These are phyloP conservation scores for Arctia plantaginis DNA, from an alignment of 2,888 invertebrate species.

Conservation along the genomic window DNA sequence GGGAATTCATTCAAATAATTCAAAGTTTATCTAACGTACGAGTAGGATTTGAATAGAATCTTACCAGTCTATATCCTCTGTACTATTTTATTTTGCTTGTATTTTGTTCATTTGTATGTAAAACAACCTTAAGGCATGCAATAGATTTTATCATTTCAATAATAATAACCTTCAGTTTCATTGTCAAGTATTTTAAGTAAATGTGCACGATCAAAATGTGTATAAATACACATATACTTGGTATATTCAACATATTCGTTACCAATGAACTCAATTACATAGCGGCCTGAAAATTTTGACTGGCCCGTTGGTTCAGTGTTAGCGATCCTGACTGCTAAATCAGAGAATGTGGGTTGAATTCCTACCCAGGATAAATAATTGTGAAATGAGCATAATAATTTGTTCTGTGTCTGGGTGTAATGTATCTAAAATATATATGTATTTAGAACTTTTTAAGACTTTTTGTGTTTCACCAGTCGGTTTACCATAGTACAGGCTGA, in stretches of 20 bases:
- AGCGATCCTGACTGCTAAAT: no score
- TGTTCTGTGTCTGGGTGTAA: no score
- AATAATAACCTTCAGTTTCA: background rate
- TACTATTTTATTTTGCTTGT: background rate
- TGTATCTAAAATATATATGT: no score
- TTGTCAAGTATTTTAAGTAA: background rate
- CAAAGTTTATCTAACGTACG: background rate
- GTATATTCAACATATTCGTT: no score
- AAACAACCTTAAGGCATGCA: background rate
- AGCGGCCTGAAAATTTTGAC: no score
- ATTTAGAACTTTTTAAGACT: background rate
- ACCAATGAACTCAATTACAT: no score
- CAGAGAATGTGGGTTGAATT: no score
- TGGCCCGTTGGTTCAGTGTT: no score
- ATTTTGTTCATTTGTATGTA: background rate
- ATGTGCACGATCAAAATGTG: no score
- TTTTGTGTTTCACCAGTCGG: background rate
- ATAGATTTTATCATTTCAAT: background rate
- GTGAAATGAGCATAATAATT: no score
- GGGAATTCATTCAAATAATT: conserved; percentile 1
- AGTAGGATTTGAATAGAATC: background rate
- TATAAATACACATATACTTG: no score
- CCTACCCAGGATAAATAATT: no score
- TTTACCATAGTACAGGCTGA: background rate
- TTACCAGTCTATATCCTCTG: background rate